Conservation (phyloP, 2,888 invertebrate species). For the Sabatieria punctata region DNA sequence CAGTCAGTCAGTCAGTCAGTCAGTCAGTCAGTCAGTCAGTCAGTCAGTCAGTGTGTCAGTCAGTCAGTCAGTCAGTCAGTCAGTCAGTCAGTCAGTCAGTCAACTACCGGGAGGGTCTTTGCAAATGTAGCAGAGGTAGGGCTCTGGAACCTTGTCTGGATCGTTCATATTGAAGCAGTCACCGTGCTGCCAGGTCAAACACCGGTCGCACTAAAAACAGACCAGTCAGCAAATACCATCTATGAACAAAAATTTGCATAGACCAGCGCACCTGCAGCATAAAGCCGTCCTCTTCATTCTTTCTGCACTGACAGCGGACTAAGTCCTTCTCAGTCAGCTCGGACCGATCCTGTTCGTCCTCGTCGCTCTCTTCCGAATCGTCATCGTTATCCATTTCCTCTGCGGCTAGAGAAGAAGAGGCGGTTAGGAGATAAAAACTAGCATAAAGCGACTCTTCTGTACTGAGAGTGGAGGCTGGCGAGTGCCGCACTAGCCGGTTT, state of each 20-base stretch:
- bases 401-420: too few relatives aligned
- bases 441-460: too few relatives aligned
- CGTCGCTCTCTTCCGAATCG: too few relatives aligned
- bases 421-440: too few relatives aligned
- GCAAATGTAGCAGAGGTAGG: conserved; percentile 77
- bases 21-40: too few relatives aligned
- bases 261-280: conserved; percentile 53
- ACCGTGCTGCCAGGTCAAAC: conserved; percentile 90
- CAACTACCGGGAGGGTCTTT: conserved; percentile 48
- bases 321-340: conserved; percentile 21
- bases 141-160: conserved; percentile 69
- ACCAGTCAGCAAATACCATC: neutral
- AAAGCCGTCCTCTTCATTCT: conserved; percentile 76
- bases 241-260: neutral
- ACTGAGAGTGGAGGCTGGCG: too few relatives aligned
- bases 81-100: neutral
- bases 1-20: neutral
- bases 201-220: conserved; percentile 64
- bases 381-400: too few relatives aligned
- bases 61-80: neutral
- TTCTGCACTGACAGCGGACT: conserved; percentile 59
- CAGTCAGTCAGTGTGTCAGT: too few relatives aligned
- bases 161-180: conserved; percentile 66
- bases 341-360: too few relatives aligned
- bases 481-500: too few relatives aligned